Percentiles rank a stretch among this genome's conserved stretches.
These are phyloP conservation scores for Vireo altiloquus DNA, from an alignment of 2,113 vertebrate genomes.

Conservation along the genomic window DNA sequence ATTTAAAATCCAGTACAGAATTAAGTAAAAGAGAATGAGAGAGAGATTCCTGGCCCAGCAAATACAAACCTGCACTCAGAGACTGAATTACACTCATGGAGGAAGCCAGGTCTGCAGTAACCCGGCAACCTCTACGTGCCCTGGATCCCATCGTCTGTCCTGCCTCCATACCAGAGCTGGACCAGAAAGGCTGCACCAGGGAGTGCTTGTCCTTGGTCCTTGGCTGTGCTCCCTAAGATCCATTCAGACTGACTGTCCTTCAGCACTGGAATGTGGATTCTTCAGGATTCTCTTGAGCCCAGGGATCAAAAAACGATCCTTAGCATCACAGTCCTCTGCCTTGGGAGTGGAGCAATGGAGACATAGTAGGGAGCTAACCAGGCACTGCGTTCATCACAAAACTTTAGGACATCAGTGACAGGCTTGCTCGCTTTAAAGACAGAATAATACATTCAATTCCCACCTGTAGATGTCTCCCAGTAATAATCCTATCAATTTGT, in stretches of 20 bases:
- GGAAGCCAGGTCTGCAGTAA: not conserved
- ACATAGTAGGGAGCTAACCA: not conserved
- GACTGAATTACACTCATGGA: not conserved
- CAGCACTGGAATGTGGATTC: rapidly evolving
- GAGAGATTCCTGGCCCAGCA: not conserved
- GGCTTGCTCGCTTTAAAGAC: not conserved
- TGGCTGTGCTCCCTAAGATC: not conserved
- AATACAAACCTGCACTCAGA: not conserved
- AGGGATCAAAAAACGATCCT: not conserved
- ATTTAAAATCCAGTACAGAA: not conserved
- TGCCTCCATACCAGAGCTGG: not conserved
- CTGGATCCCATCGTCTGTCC: not conserved
- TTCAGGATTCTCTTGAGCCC: not conserved
- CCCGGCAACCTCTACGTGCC: rapidly evolving
- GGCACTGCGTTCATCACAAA: not conserved
- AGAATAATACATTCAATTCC: not conserved
- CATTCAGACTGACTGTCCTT: rapidly evolving
- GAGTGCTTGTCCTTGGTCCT: not conserved
- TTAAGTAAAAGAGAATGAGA: not conserved
- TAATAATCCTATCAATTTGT: not conserved
- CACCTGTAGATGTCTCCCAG: not conserved
- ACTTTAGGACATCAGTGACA: not conserved
- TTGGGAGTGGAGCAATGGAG: not conserved
- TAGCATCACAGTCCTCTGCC: not conserved
- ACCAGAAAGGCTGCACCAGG: not conserved